Percentiles rank a stretch among this genome's conserved stretches.
These are phyloP conservation scores for Perodicticus potto DNA, from an alignment of 2,797 vertebrate genomes.

Conservation along the genomic window DNA sequence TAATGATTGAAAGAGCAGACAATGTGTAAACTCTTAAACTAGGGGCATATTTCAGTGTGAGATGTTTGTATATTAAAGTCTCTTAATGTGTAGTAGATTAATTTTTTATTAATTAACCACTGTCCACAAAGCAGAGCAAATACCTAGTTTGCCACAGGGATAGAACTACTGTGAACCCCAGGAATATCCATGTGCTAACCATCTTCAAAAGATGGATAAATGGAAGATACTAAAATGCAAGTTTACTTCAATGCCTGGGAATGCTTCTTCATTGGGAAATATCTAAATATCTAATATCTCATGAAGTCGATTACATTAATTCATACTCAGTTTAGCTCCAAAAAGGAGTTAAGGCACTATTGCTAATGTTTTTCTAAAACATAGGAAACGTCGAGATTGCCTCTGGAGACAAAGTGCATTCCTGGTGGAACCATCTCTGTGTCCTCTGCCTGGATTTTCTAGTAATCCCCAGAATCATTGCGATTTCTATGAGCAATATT, in stretches of 20 bases:
- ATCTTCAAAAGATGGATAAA: neutral
- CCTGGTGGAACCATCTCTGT: neutral
- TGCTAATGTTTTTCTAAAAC: neutral
- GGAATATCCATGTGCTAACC: neutral
- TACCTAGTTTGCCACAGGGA: neutral
- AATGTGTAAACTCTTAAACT: neutral
- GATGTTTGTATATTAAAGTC: neutral
- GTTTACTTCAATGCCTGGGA: neutral
- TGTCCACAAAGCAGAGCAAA: neutral
- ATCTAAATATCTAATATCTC: neutral
- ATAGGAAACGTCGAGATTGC: neutral
- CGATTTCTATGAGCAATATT: neutral
- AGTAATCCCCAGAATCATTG: neutral
- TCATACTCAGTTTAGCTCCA: neutral
- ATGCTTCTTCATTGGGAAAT: slow-evolving; percentile 19
- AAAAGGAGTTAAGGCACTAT: neutral
- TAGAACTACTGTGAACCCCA: neutral
- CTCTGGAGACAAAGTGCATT: neutral
- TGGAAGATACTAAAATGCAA: neutral
- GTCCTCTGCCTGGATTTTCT: neutral
- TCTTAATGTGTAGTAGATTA: neutral
- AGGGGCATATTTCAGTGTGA: neutral
- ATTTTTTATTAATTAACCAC: slow-evolving; percentile 11
- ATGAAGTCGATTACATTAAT: neutral
- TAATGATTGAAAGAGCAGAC: neutral